Percentiles rank a stretch among this genome's conserved stretches.
Conservation (phyloP, 2,888 invertebrate genomes). For the Nymphalis urticae region DNA sequence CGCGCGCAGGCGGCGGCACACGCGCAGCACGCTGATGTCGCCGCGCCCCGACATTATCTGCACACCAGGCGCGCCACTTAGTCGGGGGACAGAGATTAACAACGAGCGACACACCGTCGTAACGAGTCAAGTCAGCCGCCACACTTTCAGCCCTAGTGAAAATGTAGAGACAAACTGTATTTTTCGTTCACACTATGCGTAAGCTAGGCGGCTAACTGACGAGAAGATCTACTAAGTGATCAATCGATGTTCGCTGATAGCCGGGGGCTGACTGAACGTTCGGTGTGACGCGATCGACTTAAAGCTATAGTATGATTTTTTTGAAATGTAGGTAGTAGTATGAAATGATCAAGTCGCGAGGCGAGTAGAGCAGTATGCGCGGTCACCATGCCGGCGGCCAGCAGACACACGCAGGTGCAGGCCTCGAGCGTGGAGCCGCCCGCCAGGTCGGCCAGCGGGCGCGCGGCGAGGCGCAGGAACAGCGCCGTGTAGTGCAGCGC, state of each 20-base stretch:
- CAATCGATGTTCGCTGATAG: too few relatives aligned
- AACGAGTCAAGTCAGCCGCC: too few relatives aligned
- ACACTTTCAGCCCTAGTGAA: too few relatives aligned
- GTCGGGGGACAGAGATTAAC: neutral
- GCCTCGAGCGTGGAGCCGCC: slow-evolving; percentile 95
- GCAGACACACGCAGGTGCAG: slow-evolving; percentile 90
- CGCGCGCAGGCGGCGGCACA: slow-evolving; percentile 91
- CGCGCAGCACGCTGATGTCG: slow-evolving; percentile 89
- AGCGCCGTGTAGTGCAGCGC: slow-evolving; percentile 87
- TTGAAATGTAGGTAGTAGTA: too few relatives aligned
- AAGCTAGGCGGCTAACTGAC: too few relatives aligned
- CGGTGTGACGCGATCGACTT: too few relatives aligned
- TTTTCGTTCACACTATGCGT: too few relatives aligned
- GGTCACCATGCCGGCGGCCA: slow-evolving; percentile 89
- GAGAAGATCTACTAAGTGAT: too few relatives aligned
- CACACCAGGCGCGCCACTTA: fast-evolving
- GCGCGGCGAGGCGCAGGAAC: slow-evolving; percentile 85
- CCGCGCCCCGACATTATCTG: slow-evolving; percentile 98
- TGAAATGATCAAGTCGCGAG: too few relatives aligned
- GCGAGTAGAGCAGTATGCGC: neutral
- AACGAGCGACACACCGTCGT: neutral
- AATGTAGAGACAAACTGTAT: too few relatives aligned
- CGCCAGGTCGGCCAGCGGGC: slow-evolving; percentile 90
- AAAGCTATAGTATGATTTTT: too few relatives aligned
- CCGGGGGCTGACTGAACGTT: too few relatives aligned